Base-by-base conservation (phyloP, 2,888 invertebrate species). In the Polydrusus pterygomalis region DNA sequence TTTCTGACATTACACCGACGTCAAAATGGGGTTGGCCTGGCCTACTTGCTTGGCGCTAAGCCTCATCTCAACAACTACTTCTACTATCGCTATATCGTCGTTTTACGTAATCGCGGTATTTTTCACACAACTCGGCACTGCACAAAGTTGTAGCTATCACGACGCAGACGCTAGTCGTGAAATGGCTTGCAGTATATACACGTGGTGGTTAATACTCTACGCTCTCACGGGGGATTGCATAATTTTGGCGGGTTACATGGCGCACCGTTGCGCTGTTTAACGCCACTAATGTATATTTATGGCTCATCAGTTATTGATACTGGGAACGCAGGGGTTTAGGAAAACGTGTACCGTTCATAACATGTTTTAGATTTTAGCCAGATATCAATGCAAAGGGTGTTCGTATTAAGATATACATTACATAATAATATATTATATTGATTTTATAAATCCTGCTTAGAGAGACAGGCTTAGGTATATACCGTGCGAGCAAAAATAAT, bases 161-260 rank as follows among this genome's bases (percentile, higher is more conserved):
- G 2, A 34, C 8, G 8, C 34, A 34, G 34, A 34, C 34, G 34
- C 34, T 10, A 34, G 34, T 34, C 73, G 78, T 77, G 81, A 83
- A 83, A 84, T 84, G 84, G 83, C 83, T 82, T 84, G 84, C 83
- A 83, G 83, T 85, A 84, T 85, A 84, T 83, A 84, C 85, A 86
- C 84, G 70, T 75, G 74, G 81, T 85, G 84, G 81, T 84, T 87
- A 87, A 87, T 86, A 84, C 86, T 81, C 80, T 80, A 84, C 79
- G 80, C 83, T 87, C 87, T 86, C 87, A 87, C 87, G 87, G 76
- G 76, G 85, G 86, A 86, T 86, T 78, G 79, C 76, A 79, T 78
- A 79, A 76, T 78, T 77, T 77, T 54, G 40, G 68, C 49, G 64
- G 56, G 64, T 60, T 70, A 72, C 70, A 72, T 68, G 70, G 68